Percentiles rank a stretch among this genome's conserved stretches.
Evolutionary conservation across 2,797 vertebrate genomes (phyloP).

Genomic region (Acanthurus lineatus): DNA sequence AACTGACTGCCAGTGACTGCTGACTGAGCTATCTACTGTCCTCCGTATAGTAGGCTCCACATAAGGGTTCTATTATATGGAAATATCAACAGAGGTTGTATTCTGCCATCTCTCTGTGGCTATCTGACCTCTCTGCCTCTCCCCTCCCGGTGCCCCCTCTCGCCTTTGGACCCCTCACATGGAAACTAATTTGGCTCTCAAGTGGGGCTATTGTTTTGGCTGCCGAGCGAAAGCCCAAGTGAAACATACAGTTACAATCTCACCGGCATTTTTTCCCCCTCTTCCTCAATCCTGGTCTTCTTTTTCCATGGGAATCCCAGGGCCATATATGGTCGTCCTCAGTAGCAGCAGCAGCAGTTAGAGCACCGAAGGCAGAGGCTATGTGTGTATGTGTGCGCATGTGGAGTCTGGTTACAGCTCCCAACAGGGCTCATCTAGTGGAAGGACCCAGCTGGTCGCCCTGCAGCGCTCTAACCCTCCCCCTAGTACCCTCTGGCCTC

Average conservation of each 20-base stretch:
- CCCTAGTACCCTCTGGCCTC: slow-evolving; percentile 84
- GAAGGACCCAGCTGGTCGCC: slow-evolving; percentile 85
- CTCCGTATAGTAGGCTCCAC: slow-evolving; percentile 51
- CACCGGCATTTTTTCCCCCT: slow-evolving; percentile 45
- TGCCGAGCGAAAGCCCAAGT: slow-evolving; percentile 66
- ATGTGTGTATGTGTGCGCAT: slow-evolving; percentile 35
- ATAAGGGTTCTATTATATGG: slow-evolving; percentile 69
- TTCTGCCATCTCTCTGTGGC: slow-evolving; percentile 52
- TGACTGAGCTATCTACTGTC: slow-evolving; percentile 57
- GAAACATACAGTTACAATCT: slow-evolving; percentile 78
- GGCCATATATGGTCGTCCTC: slow-evolving; percentile 94
- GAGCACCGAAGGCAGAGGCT: slow-evolving; percentile 59
- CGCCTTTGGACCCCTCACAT: slow-evolving; percentile 65
- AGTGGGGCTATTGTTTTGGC: slow-evolving; percentile 79
- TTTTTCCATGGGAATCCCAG: slow-evolving; percentile 94
- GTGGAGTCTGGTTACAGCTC: slow-evolving; percentile 81
- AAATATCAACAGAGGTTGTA: slow-evolving; percentile 65
- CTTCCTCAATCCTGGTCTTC: slow-evolving; percentile 72
- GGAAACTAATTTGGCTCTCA: slow-evolving; percentile 74
- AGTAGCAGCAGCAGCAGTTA: slow-evolving; percentile 83
- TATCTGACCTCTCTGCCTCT: slow-evolving; percentile 58
- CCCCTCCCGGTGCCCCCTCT: slow-evolving; percentile 29
- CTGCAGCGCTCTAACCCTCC: slow-evolving; percentile 79
- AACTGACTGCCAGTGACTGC: slow-evolving; percentile 54
- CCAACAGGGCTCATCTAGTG: slow-evolving; percentile 83